Evolutionary conservation across 2,113 vertebrate species (phyloP).

Genomic region (Mesembrinibis cayennensis): DNA sequence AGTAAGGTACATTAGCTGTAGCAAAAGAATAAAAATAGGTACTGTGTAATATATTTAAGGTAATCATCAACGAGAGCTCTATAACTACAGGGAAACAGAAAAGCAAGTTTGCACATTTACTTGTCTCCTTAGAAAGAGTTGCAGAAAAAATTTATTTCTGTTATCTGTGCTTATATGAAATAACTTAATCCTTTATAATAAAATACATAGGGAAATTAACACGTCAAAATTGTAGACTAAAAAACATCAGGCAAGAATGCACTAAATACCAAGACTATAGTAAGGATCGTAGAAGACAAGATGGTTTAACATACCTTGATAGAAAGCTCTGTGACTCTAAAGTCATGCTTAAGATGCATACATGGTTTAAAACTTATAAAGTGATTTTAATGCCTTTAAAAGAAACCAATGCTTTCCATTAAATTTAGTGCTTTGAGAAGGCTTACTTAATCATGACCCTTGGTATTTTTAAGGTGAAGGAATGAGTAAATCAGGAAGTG

Average conservation of each 20-base stretch:
- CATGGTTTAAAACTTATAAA: not conserved
- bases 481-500: not conserved
- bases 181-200: not conserved
- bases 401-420: not conserved
- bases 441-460: not conserved
- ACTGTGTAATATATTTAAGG: not conserved
- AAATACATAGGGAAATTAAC: not conserved
- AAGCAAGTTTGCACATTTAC: not conserved
- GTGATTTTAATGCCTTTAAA: not conserved
- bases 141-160: not conserved
- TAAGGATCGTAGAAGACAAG: not conserved
- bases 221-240: not conserved
- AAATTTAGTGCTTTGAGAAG: not conserved
- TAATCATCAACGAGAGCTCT: fast-evolving
- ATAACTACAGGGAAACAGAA: not conserved
- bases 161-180: not conserved
- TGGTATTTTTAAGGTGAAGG: not conserved
- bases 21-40: not conserved
- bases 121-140: not conserved
- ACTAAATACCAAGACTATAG: not conserved
- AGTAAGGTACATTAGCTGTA: not conserved
- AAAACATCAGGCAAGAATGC: not conserved
- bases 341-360: not conserved
- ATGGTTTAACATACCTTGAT: not conserved
- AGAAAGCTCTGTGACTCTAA: not conserved